Conservation (phyloP, 2,797 vertebrate species). For the Eurystomus glaucurus region DNA sequence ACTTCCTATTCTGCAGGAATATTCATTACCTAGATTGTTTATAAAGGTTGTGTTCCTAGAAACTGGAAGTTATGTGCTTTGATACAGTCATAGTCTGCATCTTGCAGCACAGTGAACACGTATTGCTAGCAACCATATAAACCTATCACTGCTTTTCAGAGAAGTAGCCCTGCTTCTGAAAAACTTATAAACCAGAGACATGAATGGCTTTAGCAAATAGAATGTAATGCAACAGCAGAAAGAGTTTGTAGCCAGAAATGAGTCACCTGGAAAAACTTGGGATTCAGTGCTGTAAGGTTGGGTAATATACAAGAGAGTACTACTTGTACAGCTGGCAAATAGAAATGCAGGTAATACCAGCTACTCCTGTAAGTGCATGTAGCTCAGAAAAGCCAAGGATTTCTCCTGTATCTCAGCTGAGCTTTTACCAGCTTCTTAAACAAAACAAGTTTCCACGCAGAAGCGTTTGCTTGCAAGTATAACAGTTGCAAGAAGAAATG, state of each 20-base stretch:
- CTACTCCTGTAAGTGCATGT: neutral
- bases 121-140: neutral
- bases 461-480: neutral
- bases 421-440: neutral
- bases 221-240: neutral
- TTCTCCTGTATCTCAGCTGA: neutral
- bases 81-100: neutral
- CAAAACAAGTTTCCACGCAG: neutral
- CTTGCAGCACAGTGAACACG: neutral
- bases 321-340: neutral
- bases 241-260: neutral
- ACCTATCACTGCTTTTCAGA: neutral
- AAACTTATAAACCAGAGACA: neutral
- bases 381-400: neutral
- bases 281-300: neutral
- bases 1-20: neutral
- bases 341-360: neutral
- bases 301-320: neutral
- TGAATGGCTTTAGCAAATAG: neutral
- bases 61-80: neutral
- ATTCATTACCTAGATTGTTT: neutral
- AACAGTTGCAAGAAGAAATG: neutral
- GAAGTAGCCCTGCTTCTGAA: neutral
- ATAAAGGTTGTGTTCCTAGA: neutral
- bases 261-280: neutral